phyloP scores from a whole-genome alignment of 2,888 invertebrate genomes.

The Mythimna albipuncta region DNA sequence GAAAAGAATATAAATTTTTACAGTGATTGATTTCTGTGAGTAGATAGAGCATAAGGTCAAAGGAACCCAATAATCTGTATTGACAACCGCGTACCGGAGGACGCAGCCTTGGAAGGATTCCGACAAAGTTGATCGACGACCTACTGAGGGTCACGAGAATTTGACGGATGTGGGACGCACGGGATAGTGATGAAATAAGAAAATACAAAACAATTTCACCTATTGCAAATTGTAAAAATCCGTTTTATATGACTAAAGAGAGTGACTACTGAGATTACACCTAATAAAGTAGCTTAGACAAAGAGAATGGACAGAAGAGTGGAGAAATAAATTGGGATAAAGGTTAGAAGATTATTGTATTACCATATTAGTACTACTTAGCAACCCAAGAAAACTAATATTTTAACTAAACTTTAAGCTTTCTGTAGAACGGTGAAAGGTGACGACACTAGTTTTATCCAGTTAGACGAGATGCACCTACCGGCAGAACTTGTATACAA shows the following conservation, averaged over 20 bases:
- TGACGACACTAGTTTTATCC: not conserved
- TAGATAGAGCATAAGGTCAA: no score
- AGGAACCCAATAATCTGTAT: no score
- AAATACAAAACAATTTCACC: not conserved
- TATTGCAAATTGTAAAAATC: not conserved
- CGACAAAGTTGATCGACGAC: no score
- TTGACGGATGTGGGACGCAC: no score
- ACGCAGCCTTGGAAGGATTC: no score
- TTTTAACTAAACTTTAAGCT: not conserved
- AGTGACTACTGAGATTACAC: not conserved
- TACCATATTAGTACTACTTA: no score
- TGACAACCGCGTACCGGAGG: no score
- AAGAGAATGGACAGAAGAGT: no score
- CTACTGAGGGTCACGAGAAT: no score
- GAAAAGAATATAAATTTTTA: not conserved
- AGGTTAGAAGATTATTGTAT: no score
- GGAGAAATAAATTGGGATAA: no score
- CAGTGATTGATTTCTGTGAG: not conserved
- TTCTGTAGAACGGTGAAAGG: not conserved
- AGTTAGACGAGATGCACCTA: constrained; percentile 7
- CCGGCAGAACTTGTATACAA: constrained; percentile 17
- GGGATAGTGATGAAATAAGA: not conserved
- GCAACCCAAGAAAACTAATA: not conserved
- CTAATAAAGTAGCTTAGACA: not conserved
- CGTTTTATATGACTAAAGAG: not conserved